Conservation (phyloP, 2,113 vertebrate species). For the Dendrocopos noguchii region DNA sequence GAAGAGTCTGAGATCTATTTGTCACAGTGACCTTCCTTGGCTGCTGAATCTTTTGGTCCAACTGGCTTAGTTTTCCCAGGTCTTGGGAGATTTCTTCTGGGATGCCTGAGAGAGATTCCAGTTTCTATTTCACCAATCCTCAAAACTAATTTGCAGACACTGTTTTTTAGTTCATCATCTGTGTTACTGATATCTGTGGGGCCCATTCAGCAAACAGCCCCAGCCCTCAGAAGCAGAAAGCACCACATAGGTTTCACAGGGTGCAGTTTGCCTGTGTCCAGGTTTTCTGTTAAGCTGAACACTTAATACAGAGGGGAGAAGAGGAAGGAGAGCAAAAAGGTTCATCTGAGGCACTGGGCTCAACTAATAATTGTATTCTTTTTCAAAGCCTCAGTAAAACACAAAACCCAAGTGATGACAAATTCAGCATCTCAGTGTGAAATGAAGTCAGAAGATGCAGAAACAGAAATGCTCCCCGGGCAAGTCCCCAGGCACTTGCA, state of each 20-base stretch:
- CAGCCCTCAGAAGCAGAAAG: no score
- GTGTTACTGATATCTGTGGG: constrained; percentile 73
- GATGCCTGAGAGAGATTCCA: constrained; percentile 90
- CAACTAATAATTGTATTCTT: neutral
- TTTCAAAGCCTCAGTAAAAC: neutral
- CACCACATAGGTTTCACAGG: no score
- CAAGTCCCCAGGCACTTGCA: neutral
- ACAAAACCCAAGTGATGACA: neutral
- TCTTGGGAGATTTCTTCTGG: constrained; percentile 93
- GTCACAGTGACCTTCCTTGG: constrained; percentile 72
- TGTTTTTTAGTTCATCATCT: constrained; percentile 90
- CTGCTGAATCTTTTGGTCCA: constrained; percentile 92
- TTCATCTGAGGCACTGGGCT: neutral
- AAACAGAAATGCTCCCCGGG: neutral
- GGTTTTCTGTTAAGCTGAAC: neutral
- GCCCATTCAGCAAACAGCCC: constrained; percentile 12
- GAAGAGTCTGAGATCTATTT: constrained; percentile 69
- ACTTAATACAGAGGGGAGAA: neutral
- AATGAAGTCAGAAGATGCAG: neutral
- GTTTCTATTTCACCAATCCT: constrained; percentile 92
- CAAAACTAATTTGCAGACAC: constrained; percentile 88
- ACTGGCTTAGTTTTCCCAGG: constrained; percentile 86
- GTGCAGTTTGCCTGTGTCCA: no score
- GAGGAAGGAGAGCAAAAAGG: neutral
- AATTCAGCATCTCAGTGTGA: neutral